phyloP scores from a whole-genome alignment of 37 sponge, comb jelly and placozoan species.

The Oopsacas minuta region DNA sequence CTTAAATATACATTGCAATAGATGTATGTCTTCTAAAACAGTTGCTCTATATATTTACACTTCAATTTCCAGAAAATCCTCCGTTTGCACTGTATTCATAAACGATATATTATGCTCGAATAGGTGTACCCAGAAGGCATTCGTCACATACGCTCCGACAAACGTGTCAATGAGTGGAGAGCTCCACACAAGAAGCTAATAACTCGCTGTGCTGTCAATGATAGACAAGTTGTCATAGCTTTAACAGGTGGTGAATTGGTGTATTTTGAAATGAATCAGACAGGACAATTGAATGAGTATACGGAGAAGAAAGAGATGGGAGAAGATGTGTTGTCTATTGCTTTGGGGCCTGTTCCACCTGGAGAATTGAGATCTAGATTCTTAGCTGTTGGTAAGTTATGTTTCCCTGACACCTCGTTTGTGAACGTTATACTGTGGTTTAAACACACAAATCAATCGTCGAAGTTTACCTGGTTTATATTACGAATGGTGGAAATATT shows the following conservation, averaged over 20 bases:
- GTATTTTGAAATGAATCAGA: constrained; percentile 98
- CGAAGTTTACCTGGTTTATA: no score
- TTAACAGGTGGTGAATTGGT: constrained; percentile 90
- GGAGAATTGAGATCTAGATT: constrained; percentile 91
- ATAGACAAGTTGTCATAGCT: constrained; percentile 90
- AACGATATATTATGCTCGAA: no score
- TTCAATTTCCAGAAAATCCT: no score
- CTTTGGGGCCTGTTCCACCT: constrained; percentile 74
- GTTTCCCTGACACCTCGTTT: no score
- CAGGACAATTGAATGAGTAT: constrained; percentile 96
- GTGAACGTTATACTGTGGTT: no score
- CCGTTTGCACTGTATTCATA: no score
- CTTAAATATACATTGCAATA: no score
- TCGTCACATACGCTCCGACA: constrained; percentile 85
- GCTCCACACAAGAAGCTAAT: constrained; percentile 75
- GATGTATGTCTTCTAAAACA: no score
- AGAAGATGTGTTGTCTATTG: constrained; percentile 84
- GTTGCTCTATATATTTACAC: no score
- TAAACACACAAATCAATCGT: no score
- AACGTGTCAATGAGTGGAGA: constrained; percentile 93
- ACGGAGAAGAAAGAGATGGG: constrained; percentile 91
- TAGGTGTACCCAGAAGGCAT: constrained; percentile 95
- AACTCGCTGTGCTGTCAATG: constrained; percentile 80
- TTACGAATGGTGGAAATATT: no score
- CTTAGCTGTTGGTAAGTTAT: constrained; percentile 65